Conservation (phyloP, 2,113 vertebrate species). For the Redunca redunca region DNA sequence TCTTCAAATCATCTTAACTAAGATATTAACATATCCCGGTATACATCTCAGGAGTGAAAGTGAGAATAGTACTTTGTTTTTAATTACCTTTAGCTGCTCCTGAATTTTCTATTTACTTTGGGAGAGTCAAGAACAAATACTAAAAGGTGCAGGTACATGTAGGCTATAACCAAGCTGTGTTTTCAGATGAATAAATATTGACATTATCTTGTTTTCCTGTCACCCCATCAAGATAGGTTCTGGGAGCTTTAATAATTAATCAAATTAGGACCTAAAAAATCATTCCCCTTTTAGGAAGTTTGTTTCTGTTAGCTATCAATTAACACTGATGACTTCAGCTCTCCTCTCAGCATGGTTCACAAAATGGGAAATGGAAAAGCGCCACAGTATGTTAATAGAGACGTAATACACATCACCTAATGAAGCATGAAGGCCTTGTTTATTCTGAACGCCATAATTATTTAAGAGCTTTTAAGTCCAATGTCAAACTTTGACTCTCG, state of each 20-base stretch:
- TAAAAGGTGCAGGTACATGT: background rate
- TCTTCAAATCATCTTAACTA: background rate
- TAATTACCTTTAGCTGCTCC: slow-evolving; percentile 56
- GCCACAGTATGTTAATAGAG: slow-evolving; percentile 77
- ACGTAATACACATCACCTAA: slow-evolving; percentile 78
- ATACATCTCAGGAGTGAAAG: background rate
- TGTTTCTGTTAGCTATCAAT: slow-evolving; percentile 82
- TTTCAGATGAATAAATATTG: slow-evolving; percentile 80
- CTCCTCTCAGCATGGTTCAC: slow-evolving; percentile 72
- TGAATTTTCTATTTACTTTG: slow-evolving; percentile 55
- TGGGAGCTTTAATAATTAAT: slow-evolving; percentile 80
- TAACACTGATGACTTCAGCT: slow-evolving; percentile 77
- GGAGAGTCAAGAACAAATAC: background rate
- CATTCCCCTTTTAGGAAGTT: slow-evolving; percentile 81
- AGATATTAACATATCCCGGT: background rate
- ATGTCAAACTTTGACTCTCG: slow-evolving; percentile 54
- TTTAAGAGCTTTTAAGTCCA: slow-evolving; percentile 80
- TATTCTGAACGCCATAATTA: slow-evolving; percentile 79
- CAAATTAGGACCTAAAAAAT: slow-evolving; percentile 81
- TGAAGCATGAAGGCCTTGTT: slow-evolving; percentile 81
- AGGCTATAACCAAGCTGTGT: slow-evolving; percentile 55
- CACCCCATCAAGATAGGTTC: slow-evolving; percentile 77
- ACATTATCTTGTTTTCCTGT: slow-evolving; percentile 73
- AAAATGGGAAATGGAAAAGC: slow-evolving; percentile 73
- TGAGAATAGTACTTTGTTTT: background rate